Evolutionary conservation across 2,113 vertebrate species (phyloP).

Genomic region (Anas platyrhynchos): DNA sequence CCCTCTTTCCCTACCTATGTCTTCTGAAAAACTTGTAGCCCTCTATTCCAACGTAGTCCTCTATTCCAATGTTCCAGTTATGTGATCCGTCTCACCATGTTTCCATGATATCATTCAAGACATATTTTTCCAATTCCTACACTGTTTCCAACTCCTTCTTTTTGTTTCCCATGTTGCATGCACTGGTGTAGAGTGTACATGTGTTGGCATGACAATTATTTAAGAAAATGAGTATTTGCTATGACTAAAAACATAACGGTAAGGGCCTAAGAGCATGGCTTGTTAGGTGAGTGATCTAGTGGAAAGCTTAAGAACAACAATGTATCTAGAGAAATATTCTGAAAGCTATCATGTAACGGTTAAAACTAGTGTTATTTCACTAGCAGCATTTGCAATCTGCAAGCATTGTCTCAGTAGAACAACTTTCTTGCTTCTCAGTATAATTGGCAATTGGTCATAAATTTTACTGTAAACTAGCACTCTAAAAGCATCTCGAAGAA

Average conservation of each 20-base stretch:
- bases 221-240: neutral
- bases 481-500: neutral
- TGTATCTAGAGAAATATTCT: neutral
- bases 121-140: too few relatives aligned
- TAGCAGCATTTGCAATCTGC: neutral
- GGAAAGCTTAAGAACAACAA: neutral
- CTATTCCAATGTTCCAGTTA: too few relatives aligned
- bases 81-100: too few relatives aligned
- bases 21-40: too few relatives aligned
- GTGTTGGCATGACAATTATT: neutral
- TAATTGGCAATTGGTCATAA: neutral
- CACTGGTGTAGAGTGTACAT: too few relatives aligned
- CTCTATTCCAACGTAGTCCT: too few relatives aligned
- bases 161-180: too few relatives aligned
- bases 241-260: neutral
- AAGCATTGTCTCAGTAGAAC: neutral
- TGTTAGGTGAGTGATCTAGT: neutral
- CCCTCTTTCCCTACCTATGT: too few relatives aligned
- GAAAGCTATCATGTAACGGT: neutral
- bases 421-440: neutral
- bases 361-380: neutral
- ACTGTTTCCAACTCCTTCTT: too few relatives aligned
- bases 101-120: too few relatives aligned
- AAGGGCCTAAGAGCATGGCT: neutral
- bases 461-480: neutral